phyloP scores from a whole-genome alignment of 2,113 vertebrate genomes.

The Barnardius zonarius region DNA sequence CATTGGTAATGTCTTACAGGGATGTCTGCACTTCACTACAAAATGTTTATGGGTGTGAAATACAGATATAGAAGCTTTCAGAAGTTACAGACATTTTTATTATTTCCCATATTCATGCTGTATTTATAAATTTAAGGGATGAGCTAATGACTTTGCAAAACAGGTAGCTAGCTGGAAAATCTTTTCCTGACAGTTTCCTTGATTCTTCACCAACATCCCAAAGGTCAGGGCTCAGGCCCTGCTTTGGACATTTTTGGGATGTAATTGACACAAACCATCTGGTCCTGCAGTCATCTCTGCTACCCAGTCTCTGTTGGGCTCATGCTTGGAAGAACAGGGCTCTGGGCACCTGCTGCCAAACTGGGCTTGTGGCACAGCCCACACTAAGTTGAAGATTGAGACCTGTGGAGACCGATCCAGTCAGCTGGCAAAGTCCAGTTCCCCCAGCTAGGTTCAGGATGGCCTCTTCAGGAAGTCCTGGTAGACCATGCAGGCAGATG shows the following conservation, averaged over 20 bases:
- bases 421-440: rapidly evolving
- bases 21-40: not conserved
- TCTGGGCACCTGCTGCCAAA: not conserved
- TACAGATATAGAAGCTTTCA: not conserved
- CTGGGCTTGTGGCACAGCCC: not conserved
- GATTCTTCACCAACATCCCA: rapidly evolving
- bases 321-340: not conserved
- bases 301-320: not conserved
- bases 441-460: not conserved
- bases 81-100: not conserved
- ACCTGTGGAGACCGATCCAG: not conserved
- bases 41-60: not conserved
- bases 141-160: not conserved
- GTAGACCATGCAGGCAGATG: not conserved
- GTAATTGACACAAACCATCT: not conserved
- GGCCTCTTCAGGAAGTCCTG: not conserved
- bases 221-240: not conserved
- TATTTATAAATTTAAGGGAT: not conserved
- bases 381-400: rapidly evolving
- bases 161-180: not conserved
- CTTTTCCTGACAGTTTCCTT: not conserved
- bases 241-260: not conserved
- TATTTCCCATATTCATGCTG: not conserved
- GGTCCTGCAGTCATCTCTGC: not conserved
- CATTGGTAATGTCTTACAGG: not conserved